Evolutionary conservation across 2,888 invertebrate genomes (phyloP).

Genomic region (Hemithea aestivaria): DNA sequence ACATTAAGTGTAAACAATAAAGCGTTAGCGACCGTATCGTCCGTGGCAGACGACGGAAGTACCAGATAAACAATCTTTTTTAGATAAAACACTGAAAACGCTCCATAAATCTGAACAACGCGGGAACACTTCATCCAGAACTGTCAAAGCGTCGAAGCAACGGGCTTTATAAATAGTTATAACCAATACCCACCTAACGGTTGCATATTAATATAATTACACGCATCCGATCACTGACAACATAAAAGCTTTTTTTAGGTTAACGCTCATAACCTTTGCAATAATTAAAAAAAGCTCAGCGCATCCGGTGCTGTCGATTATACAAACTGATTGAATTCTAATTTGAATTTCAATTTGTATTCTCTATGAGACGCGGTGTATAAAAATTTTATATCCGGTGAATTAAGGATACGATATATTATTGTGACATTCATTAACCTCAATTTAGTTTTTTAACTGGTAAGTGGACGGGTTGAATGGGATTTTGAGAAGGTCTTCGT

Average conservation of each 20-base stretch:
- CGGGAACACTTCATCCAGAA: slow-evolving; percentile 60
- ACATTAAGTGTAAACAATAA: slow-evolving; percentile 79
- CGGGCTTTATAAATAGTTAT: slow-evolving; percentile 37
- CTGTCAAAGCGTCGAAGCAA: slow-evolving; percentile 48
- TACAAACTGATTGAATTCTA: slow-evolving; percentile 57
- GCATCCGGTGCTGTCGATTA: slow-evolving; percentile 63
- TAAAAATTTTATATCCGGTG: slow-evolving; percentile 59
- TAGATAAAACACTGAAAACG: slow-evolving; percentile 74
- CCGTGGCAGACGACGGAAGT: slow-evolving; percentile 74
- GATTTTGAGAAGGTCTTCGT: slow-evolving; percentile 6
- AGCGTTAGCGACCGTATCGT: slow-evolving; percentile 74
- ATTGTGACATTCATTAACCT: slow-evolving; percentile 49
- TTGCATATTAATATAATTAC: slow-evolving; percentile 44
- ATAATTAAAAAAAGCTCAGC: slow-evolving; percentile 66
- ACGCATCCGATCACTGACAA: slow-evolving; percentile 35
- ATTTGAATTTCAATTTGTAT: slow-evolving; percentile 68
- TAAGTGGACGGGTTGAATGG: slow-evolving; percentile 6
- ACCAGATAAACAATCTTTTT: slow-evolving; percentile 77
- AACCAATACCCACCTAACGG: slow-evolving; percentile 27
- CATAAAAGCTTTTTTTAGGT: slow-evolving; percentile 48
- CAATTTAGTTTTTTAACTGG: slow-evolving; percentile 43
- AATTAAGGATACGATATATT: slow-evolving; percentile 44
- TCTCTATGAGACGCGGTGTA: slow-evolving; percentile 55
- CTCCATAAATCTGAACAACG: slow-evolving; percentile 67
- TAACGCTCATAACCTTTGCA: slow-evolving; percentile 61